Evolutionary conservation across 1,140 invertebrate genomes (phyloP), one percentile per base, ranked within the genome.

Genomic region (Micrasema minimum): DNA sequence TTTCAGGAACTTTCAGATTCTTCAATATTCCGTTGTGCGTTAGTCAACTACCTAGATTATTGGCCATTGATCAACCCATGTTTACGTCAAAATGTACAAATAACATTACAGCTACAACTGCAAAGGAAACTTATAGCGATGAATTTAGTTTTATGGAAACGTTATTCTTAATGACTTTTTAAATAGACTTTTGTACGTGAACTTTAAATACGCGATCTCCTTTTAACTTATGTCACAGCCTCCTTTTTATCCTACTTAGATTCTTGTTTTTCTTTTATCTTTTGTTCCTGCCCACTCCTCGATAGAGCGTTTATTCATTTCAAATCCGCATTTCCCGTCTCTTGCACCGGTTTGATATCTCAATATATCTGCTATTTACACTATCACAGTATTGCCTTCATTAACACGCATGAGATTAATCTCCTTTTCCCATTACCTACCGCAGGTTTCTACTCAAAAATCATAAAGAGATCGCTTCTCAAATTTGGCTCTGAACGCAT

Each of bases 161-260:
- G 26, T 73, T 75, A 75, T 59, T 26, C 65, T 50, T 74, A 71
- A 69, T 71, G 69, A 65, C 72, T 64, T n/a, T n/a, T n/a, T n/a
- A n/a, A n/a, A 64, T 71, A 59, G 55, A 68, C 50, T 59, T 75
- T 72, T 75, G 67, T 75, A 75, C 74, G 67, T 72, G 74, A 61
- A 68, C 26, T 70, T 71, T 71, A 26, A 65, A 70, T 66, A 69
- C 66, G 74, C 70, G 69, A 72, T 72, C 74, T 75, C 74, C 74
- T 75, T 75, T 74, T 74, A 74, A 69, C 74, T 72, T 69, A 72
- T 70, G 70, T 75, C 74, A 75, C 74, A 75, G 74, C 74, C 74
- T 72, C 62, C 71, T 50, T 75, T 72, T 72, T 75, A 75, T 71
- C 74, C 74, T 75, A 75, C 64, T 57, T 66, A 75, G 70, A 75